These are phyloP conservation scores for Bovichtus variegatus DNA, from an alignment of 2,797 vertebrate species.

Conservation along the genomic window DNA sequence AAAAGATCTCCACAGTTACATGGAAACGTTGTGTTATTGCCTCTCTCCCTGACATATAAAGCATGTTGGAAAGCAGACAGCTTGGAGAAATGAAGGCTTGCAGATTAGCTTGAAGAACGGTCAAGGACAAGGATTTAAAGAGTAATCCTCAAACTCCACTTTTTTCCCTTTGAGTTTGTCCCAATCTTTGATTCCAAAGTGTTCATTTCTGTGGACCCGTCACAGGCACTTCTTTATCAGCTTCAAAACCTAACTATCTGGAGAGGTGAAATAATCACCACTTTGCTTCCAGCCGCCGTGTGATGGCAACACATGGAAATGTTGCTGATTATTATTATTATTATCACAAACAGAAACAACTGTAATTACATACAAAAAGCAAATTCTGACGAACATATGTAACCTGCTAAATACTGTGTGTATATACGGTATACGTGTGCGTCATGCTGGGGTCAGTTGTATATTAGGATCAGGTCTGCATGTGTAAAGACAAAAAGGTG, in stretches of 20 bases:
- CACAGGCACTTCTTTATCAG: conserved; percentile 28
- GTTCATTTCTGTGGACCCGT: conserved; percentile 6
- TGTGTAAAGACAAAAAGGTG: conserved; percentile 19
- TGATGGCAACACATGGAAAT: neutral
- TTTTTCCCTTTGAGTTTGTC: conserved; percentile 29
- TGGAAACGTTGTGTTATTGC: conserved; percentile 15
- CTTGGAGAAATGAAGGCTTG: conserved; percentile 26
- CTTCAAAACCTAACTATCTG: neutral
- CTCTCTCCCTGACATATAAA: no score
- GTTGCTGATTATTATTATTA: neutral
- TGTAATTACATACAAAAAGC: neutral
- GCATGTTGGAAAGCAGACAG: no score
- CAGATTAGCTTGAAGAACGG: conserved; percentile 38
- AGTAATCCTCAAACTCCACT: conserved; percentile 31
- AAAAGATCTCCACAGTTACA: neutral
- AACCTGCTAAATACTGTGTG: no score
- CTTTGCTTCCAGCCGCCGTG: neutral
- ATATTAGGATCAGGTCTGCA: neutral
- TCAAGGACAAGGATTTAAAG: conserved; percentile 58
- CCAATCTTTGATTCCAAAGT: conserved; percentile 20
- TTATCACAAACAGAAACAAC: neutral
- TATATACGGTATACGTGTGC: neutral
- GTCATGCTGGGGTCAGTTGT: neutral
- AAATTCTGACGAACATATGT: no score
- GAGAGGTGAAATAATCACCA: neutral